Evolutionary conservation across 1,140 invertebrate genomes (phyloP).

Genomic region (Zaprionus tsacasi): DNA sequence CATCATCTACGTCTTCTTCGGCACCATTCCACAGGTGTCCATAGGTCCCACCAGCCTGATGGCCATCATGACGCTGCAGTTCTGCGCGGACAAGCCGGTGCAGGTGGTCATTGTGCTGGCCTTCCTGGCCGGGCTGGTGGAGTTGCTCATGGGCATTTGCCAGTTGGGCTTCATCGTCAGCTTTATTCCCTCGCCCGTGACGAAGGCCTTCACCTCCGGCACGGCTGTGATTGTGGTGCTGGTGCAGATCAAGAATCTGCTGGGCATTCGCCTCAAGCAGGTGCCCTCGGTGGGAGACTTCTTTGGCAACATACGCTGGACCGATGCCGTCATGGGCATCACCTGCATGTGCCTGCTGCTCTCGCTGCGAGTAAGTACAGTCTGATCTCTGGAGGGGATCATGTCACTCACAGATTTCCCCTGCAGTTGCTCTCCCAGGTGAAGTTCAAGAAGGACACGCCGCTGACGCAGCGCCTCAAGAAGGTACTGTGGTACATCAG

Average conservation of each 20-base stretch:
- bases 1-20: conserved; percentile 94
- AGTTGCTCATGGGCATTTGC: conserved; percentile 90
- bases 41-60: conserved; percentile 95
- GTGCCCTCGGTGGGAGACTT: conserved; percentile 90
- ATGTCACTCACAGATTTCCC: neutral
- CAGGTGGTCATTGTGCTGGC: conserved; percentile 92
- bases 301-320: conserved; percentile 86
- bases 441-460: conserved; percentile 80
- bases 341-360: conserved; percentile 89
- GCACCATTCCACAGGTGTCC: conserved; percentile 95
- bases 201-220: conserved; percentile 96
- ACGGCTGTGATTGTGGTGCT: conserved; percentile 96
- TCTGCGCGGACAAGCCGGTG: conserved; percentile 88
- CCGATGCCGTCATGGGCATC: conserved; percentile 90
- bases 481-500: conserved; percentile 90
- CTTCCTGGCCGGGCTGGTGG: conserved; percentile 90
- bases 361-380: conserved; percentile 88
- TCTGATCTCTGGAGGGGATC: neutral
- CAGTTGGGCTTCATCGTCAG: conserved; percentile 92
- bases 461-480: conserved; percentile 84
- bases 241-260: conserved; percentile 93
- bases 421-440: conserved; percentile 68
- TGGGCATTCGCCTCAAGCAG: conserved; percentile 90
- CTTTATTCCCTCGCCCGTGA: conserved; percentile 97
- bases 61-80: conserved; percentile 90